Evolutionary conservation across 2,797 vertebrate genomes (phyloP).

Genomic region (Trichosurus vulpecula): DNA sequence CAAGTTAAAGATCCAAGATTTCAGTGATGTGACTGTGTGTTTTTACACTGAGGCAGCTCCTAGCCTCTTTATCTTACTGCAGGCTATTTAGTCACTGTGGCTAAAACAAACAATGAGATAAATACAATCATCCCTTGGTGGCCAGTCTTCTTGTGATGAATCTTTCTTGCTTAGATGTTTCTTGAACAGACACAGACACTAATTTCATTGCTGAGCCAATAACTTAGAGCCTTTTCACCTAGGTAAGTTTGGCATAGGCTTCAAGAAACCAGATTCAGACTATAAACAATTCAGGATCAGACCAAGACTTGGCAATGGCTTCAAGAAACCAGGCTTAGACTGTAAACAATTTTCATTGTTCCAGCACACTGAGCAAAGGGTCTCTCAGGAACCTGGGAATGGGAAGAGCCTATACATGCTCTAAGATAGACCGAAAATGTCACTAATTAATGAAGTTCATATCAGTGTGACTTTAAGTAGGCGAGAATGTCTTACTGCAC

Average conservation of each 20-base stretch:
- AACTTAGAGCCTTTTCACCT: neutral
- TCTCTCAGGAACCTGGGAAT: neutral
- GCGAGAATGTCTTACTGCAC: neutral
- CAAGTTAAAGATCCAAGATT: neutral
- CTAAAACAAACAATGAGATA: neutral
- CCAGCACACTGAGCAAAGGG: neutral
- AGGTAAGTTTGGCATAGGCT: neutral
- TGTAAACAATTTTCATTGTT: neutral
- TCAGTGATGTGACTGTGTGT: neutral
- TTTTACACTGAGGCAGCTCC: neutral
- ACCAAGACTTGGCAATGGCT: neutral
- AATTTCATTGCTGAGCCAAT: neutral
- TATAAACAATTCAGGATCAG: neutral
- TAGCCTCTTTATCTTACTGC: neutral
- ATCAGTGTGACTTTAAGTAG: neutral
- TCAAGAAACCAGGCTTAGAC: neutral
- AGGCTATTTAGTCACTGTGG: neutral
- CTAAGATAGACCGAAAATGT: neutral
- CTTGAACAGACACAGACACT: neutral
- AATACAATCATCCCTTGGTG: neutral
- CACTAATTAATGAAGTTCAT: neutral
- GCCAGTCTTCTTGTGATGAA: neutral
- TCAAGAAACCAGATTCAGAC: neutral
- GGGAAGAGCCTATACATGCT: neutral
- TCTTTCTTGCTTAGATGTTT: neutral